Percentiles rank a stretch among this genome's conserved stretches.
Conservation (phyloP, 2,113 vertebrate genomes). For the Danio rerio region DNA sequence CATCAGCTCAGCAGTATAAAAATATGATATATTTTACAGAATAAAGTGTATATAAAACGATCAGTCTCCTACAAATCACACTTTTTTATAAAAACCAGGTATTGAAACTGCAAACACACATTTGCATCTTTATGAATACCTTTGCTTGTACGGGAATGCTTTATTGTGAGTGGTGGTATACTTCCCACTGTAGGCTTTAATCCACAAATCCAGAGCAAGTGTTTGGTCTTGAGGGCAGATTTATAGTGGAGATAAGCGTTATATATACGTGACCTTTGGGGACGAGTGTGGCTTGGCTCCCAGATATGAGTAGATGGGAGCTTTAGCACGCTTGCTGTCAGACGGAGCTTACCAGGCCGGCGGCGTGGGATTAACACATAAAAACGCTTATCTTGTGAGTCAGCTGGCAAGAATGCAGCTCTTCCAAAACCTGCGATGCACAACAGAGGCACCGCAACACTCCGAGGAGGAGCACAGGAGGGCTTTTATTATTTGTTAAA, state of each 20-base stretch:
- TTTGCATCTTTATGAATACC: not conserved
- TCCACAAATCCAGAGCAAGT: conserved; percentile 26
- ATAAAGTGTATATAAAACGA: too few relatives aligned
- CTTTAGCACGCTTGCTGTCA: conserved; percentile 48
- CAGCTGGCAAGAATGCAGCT: conserved; percentile 55
- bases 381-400: conserved; percentile 58
- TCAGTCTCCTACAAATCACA: too few relatives aligned
- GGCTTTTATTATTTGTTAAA: conserved; percentile 5
- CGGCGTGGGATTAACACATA: conserved; percentile 59
- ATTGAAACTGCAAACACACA: too few relatives aligned
- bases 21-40: too few relatives aligned
- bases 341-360: conserved; percentile 50
- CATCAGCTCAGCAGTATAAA: too few relatives aligned
- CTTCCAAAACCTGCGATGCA: not conserved
- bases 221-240: conserved; percentile 55
- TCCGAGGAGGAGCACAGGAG: not conserved
- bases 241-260: conserved; percentile 67
- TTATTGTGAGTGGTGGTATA: not conserved
- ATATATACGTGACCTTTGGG: conserved; percentile 70
- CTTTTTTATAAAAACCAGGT: too few relatives aligned
- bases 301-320: conserved; percentile 22
- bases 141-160: not conserved
- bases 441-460: not conserved
- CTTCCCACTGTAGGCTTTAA: conserved; percentile 16
- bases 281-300: conserved; percentile 69